These are phyloP conservation scores for Tyrannus savana DNA, from an alignment of 2,113 vertebrate genomes.

Conservation along the genomic window DNA sequence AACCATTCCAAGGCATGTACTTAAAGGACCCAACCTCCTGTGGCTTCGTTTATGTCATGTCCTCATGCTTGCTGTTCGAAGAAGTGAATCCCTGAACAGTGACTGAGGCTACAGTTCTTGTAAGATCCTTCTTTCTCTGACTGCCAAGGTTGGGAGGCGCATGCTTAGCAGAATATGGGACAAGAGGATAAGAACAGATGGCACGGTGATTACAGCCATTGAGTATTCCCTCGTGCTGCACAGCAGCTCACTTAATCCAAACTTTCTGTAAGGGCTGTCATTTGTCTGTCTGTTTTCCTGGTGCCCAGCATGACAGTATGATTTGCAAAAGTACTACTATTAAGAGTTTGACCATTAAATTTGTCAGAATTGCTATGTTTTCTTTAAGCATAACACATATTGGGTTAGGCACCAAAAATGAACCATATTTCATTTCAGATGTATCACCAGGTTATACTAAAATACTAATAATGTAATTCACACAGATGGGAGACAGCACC, in stretches of 20 bases:
- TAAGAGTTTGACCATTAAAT: neutral
- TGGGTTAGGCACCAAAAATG: neutral
- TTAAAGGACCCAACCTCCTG: neutral
- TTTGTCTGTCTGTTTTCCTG: neutral
- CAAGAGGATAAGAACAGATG: conserved; percentile 45
- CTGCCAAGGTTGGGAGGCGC: neutral
- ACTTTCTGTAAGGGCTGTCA: neutral
- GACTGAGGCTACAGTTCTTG: neutral
- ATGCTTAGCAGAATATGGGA: neutral
- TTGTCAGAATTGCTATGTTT: neutral
- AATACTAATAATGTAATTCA: neutral
- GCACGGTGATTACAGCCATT: neutral
- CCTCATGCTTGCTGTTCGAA: neutral
- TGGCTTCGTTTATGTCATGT: neutral
- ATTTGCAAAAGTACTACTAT: neutral
- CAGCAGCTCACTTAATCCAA: conserved; percentile 32
- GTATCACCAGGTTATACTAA: neutral
- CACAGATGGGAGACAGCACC: neutral
- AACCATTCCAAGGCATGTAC: neutral
- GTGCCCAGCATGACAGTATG: neutral
- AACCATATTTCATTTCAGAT: neutral
- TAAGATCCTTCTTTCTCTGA: neutral
- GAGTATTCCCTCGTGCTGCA: neutral
- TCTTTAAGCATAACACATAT: neutral
- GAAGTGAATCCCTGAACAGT: neutral